These are phyloP conservation scores for Ormyrus thymus DNA, from an alignment of 2,888 invertebrate genomes.

Conservation along the genomic window DNA sequence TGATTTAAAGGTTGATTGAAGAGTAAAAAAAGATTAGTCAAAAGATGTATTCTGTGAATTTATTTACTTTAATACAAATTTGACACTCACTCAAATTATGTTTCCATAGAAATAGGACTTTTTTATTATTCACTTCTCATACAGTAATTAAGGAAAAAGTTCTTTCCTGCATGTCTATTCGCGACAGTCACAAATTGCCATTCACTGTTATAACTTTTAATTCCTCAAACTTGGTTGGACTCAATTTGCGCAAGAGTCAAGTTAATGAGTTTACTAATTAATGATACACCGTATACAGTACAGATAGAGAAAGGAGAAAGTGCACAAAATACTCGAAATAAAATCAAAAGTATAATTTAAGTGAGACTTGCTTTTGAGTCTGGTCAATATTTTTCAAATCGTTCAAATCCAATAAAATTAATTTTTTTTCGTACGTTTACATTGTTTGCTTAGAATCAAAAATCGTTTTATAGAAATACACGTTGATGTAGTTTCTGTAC, in stretches of 20 bases:
- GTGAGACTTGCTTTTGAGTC: constrained; percentile 26
- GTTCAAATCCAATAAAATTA: constrained; percentile 34
- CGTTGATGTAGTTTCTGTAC: constrained; percentile 19
- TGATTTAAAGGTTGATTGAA: constrained; percentile 39
- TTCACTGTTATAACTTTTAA: constrained; percentile 51
- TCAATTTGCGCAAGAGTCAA: constrained; percentile 51
- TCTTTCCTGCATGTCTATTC: constrained; percentile 58
- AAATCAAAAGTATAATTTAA: constrained; percentile 20
- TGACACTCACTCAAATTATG: constrained; percentile 71
- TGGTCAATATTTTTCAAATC: constrained; percentile 23
- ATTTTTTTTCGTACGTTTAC: constrained; percentile 16
- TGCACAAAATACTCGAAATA: constrained; percentile 48
- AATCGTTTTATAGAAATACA: constrained; percentile 39
- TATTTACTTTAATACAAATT: constrained; percentile 74
- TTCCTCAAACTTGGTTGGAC: constrained; percentile 50
- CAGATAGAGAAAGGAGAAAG: constrained; percentile 56
- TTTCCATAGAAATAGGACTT: constrained; percentile 65
- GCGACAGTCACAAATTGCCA: constrained; percentile 61
- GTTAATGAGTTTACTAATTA: constrained; percentile 44
- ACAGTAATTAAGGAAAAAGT: constrained; percentile 60
- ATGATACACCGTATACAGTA: constrained; percentile 55
- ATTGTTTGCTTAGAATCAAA: constrained; percentile 31
- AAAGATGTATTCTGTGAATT: constrained; percentile 65
- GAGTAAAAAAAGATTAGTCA: constrained; percentile 40
- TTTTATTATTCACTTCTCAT: constrained; percentile 63